Percentiles rank a stretch among this genome's conserved stretches.
phyloP scores from a whole-genome alignment of 2,888 invertebrate genomes.

The Baccha elongata region DNA sequence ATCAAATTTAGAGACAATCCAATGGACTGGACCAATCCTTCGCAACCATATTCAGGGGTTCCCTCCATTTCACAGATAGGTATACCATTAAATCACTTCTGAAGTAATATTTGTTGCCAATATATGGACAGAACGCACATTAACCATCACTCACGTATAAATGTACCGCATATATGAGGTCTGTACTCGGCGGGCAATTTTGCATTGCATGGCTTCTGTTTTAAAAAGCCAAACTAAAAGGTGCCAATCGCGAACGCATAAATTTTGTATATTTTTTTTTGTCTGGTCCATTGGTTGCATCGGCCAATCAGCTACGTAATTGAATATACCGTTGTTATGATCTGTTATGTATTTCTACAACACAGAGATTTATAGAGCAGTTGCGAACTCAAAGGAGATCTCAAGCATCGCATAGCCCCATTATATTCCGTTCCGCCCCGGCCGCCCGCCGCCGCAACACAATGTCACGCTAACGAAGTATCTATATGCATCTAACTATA shows the following conservation, averaged over 20 bases:
- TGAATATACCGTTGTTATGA: constrained; percentile 46
- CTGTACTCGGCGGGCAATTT: background rate
- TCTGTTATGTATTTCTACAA: constrained; percentile 14
- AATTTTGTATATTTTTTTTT: constrained; percentile 32
- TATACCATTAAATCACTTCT: constrained; percentile 67
- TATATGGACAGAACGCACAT: constrained; percentile 63
- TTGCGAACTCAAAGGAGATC: constrained; percentile 5
- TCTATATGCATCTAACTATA: background rate
- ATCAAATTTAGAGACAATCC: constrained; percentile 64
- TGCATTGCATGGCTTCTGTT: constrained; percentile 44
- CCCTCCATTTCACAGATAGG: constrained; percentile 40
- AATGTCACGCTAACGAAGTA: background rate
- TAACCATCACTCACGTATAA: constrained; percentile 66
- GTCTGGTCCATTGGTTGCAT: constrained; percentile 43
- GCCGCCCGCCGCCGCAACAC: background rate
- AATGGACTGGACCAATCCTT: constrained; percentile 38
- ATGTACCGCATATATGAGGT: background rate
- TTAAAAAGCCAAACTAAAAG: background rate
- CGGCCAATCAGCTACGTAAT: constrained; percentile 41
- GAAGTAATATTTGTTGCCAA: constrained; percentile 50
- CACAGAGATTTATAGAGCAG: constrained; percentile 29
- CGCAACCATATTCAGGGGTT: constrained; percentile 7
- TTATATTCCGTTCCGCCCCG: too few species aligned
- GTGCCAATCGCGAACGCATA: constrained; percentile 48
- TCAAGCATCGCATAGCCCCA: background rate